phyloP scores from a whole-genome alignment of 2,888 invertebrate genomes.

The Oasisia sp. region DNA sequence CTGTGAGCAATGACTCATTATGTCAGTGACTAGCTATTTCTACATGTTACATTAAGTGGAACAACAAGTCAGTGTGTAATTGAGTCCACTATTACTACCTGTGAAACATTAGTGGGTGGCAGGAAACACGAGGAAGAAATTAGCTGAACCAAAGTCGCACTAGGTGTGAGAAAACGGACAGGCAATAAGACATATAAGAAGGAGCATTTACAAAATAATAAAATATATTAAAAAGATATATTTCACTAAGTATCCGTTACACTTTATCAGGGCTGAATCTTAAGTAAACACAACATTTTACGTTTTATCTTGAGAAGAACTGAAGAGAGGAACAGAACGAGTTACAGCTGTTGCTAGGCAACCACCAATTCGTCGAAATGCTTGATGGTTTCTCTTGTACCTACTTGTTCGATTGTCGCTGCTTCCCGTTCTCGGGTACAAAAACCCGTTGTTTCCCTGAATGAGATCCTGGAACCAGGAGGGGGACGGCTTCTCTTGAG shows the following conservation, averaged over 20 bases:
- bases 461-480: constrained; percentile 13
- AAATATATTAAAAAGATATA: neutral
- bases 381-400: neutral
- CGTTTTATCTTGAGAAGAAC: neutral
- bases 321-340: neutral
- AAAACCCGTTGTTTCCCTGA: constrained; percentile 12
- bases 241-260: neutral
- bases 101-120: neutral
- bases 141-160: no score
- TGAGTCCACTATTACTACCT: neutral
- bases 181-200: neutral
- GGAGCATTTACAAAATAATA: neutral
- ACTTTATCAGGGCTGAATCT: neutral
- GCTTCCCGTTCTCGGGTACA: constrained; percentile 4
- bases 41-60: neutral
- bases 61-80: no score
- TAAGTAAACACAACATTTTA: neutral
- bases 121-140: neutral
- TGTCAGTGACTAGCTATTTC: neutral
- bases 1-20: neutral
- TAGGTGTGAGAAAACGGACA: neutral
- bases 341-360: neutral
- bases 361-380: neutral
- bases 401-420: neutral
- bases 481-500: neutral